Percentiles rank a stretch among this genome's conserved stretches.
phyloP scores from a whole-genome alignment of 2,113 vertebrate genomes.

The Patagioenas fasciata region DNA sequence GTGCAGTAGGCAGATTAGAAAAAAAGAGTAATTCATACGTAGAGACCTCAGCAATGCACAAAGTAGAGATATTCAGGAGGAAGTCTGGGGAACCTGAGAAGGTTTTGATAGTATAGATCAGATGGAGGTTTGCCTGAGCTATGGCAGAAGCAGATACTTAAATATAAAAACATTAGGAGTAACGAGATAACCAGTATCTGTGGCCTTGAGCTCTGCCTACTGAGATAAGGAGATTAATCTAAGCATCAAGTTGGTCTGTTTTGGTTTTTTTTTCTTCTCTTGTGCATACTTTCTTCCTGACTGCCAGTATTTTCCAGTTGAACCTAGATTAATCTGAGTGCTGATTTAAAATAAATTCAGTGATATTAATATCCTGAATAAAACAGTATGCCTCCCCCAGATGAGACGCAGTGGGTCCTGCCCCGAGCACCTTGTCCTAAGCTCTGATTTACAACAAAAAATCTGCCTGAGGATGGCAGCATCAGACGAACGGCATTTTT shows the following conservation, averaged over 20 bases:
- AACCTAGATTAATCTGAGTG: background rate
- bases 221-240: background rate
- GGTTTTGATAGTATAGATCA: background rate
- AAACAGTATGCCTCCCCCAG: background rate
- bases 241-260: background rate
- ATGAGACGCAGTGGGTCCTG: background rate
- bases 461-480: conserved; percentile 1
- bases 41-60: background rate
- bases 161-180: background rate
- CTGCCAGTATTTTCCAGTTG: background rate
- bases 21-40: background rate
- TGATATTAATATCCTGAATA: background rate
- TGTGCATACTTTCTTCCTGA: background rate
- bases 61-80: background rate
- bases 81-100: background rate
- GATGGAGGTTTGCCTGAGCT: background rate
- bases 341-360: background rate
- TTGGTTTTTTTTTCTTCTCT: background rate
- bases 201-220: background rate
- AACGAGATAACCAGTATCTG: background rate
- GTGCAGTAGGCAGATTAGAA: background rate
- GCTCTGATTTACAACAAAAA: background rate
- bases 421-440: background rate
- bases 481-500: background rate
- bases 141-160: background rate